Conservation (phyloP, 2,888 invertebrate species). For the Phengaris arion region DNA sequence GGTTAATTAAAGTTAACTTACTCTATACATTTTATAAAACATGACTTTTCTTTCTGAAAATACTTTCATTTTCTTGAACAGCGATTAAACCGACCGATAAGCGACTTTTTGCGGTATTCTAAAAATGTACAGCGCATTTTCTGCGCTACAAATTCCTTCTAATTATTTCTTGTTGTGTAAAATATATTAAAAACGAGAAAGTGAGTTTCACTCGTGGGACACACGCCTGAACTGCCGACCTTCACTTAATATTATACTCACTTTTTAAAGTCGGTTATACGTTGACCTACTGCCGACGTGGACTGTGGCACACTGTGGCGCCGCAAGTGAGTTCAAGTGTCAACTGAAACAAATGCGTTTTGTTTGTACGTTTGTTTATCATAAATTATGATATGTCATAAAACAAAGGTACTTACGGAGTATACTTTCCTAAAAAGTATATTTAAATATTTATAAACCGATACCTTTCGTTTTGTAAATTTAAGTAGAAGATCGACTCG, state of each 20-base stretch:
- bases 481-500: too few species aligned
- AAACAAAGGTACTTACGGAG: too few species aligned
- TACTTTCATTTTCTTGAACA: background rate
- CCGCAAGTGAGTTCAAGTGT: too few species aligned
- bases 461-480: too few species aligned
- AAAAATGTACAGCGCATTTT: background rate
- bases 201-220: slow-evolving; percentile 10
- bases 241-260: slow-evolving; percentile 3
- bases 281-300: background rate
- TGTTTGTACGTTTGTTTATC: too few species aligned
- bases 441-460: too few species aligned
- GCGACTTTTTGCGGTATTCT: background rate
- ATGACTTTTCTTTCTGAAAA: background rate
- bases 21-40: too few species aligned
- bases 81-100: background rate
- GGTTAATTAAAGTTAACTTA: too few species aligned
- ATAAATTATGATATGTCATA: too few species aligned
- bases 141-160: background rate
- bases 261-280: slow-evolving; percentile 14
- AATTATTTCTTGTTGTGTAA: slow-evolving; percentile 15
- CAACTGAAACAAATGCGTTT: too few species aligned
- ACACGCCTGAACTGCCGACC: background rate
- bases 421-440: too few species aligned
- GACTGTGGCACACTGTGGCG: background rate
- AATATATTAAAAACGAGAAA: slow-evolving; percentile 19